Evolutionary conservation across 2,888 invertebrate genomes (phyloP), one percentile per base, ranked within the genome.

Genomic region (Orthonevra nobilis): DNA sequence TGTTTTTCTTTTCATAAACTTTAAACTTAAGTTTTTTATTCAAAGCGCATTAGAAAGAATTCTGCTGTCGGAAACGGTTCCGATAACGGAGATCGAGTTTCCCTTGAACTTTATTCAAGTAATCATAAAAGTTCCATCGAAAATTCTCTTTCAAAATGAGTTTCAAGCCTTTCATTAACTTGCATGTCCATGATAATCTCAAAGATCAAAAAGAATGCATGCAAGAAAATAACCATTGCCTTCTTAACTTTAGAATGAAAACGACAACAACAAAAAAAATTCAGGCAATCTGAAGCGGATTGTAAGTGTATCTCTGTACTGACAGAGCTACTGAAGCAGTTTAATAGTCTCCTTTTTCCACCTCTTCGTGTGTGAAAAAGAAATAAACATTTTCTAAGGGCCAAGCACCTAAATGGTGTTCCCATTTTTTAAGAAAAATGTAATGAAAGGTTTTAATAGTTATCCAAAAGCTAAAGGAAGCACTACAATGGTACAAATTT

Each of bases 171-270:
- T n/a, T n/a, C n/a, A n/a, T n/a, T n/a, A n/a, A n/a, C n/a, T n/a
- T n/a, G n/a, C n/a, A n/a, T n/a, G n/a, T n/a, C n/a, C n/a, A n/a
- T n/a, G 32, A 32, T 23, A 58, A 42, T 68, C 38, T 34, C 23
- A 69, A 50, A 60, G 58, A 50, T 69, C 58, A 50, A 69, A 60
- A 32, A 44, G 32, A 38, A 40, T 17, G 26, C 50, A 17, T 34
- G 48, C 58, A 69, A 32, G 40, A 50, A 60, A 50, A 48, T 50
- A 50, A 58, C 32, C 42, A 58, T 58, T 32, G 32, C n/a, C 32
- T 50, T 40, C 48, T 69, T 69, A 56, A 42, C 48, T 36, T 34
- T 32, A 23, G 58, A 34, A 58, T 14, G 19, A 14, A 32, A 40
- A n/a, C 14, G 4, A 12, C n/a, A n/a, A n/a, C n/a, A n/a, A n/a